Percentiles rank a stretch among this genome's conserved stretches.
Evolutionary conservation across 2,888 invertebrate genomes (phyloP).

Genomic region (Sabatieria punctata): DNA sequence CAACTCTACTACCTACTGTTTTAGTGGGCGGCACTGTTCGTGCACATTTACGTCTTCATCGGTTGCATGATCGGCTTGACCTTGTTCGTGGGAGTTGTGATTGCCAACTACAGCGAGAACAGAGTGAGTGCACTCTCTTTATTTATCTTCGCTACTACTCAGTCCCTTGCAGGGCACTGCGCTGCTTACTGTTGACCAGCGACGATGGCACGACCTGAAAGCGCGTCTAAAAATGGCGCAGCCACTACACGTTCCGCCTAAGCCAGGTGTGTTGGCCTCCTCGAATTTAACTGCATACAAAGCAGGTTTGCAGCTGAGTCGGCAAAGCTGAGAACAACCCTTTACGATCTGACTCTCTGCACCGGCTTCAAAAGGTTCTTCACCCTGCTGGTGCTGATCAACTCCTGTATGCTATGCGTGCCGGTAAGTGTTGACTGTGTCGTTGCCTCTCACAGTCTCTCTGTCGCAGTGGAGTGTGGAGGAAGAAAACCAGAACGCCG

Average conservation of each 20-base stretch:
- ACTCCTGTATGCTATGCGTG: slow-evolving; percentile 72
- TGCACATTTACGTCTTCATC: slow-evolving; percentile 96
- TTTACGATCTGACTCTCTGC: slow-evolving; percentile 94
- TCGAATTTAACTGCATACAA: background rate
- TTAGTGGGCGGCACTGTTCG: slow-evolving; percentile 60
- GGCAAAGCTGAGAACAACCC: slow-evolving; percentile 64
- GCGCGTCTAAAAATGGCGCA: slow-evolving; percentile 96
- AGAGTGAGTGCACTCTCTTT: slow-evolving; percentile 41
- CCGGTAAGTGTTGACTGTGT: slow-evolving; percentile 50
- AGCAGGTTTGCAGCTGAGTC: slow-evolving; percentile 18
- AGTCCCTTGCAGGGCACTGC: slow-evolving; percentile 57
- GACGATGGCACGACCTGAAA: slow-evolving; percentile 96
- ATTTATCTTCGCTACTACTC: background rate
- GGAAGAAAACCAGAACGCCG: slow-evolving; percentile 51
- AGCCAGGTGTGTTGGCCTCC: slow-evolving; percentile 50
- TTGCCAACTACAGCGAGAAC: slow-evolving; percentile 98
- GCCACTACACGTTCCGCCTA: slow-evolving; percentile 73
- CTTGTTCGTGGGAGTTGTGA: slow-evolving; percentile 95
- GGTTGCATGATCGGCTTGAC: slow-evolving; percentile 99
- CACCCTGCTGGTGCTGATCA: slow-evolving; percentile 77
- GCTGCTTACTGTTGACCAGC: slow-evolving; percentile 88
- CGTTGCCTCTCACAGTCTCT: too few relatives aligned
- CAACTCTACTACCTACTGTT: slow-evolving; percentile 1
- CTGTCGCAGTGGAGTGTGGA: slow-evolving; percentile 22
- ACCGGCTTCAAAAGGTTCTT: slow-evolving; percentile 84